Percentiles rank a stretch among this genome's conserved stretches.
Evolutionary conservation across 2,797 vertebrate species (phyloP).

Genomic region (Brachymystax lenok): DNA sequence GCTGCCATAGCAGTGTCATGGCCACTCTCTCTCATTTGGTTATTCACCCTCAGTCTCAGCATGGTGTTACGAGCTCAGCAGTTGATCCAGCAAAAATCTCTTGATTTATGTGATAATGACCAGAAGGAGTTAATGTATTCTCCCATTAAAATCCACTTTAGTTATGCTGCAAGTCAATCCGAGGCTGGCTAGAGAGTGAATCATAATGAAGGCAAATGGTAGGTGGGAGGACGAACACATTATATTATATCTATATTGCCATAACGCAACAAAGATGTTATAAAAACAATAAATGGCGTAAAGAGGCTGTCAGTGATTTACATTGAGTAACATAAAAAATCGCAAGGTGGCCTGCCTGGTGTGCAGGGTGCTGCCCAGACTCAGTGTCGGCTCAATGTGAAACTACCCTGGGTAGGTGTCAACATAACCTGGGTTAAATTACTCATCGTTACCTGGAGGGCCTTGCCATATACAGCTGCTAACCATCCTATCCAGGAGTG

Average conservation of each 20-base stretch:
- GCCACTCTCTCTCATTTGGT: conserved; percentile 84
- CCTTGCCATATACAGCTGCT: not conserved
- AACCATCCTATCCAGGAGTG: not conserved
- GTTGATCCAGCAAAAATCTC: conserved; percentile 89
- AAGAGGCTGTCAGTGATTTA: not conserved
- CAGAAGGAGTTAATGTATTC: conserved; percentile 98
- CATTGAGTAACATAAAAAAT: not conserved
- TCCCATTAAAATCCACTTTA: conserved; percentile 99
- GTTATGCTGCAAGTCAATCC: conserved; percentile 98
- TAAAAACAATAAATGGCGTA: conserved; percentile 39
- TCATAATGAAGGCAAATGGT: conserved; percentile 86
- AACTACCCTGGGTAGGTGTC: not conserved
- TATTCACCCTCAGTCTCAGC: conserved; percentile 87
- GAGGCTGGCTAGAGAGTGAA: conserved; percentile 90
- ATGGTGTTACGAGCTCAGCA: conserved; percentile 94
- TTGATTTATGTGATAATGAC: conserved; percentile 95
- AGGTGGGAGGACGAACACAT: conserved; percentile 69
- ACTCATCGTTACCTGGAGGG: not conserved
- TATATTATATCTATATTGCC: conserved; percentile 52
- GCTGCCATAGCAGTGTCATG: conserved; percentile 65
- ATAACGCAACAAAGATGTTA: conserved; percentile 53
- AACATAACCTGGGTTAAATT: not conserved
- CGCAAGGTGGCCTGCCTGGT: not conserved
- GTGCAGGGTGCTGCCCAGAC: not conserved
- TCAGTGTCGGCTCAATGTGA: not conserved